Conservation (phyloP, 2,113 vertebrate genomes). For the Saguinus midas region DNA sequence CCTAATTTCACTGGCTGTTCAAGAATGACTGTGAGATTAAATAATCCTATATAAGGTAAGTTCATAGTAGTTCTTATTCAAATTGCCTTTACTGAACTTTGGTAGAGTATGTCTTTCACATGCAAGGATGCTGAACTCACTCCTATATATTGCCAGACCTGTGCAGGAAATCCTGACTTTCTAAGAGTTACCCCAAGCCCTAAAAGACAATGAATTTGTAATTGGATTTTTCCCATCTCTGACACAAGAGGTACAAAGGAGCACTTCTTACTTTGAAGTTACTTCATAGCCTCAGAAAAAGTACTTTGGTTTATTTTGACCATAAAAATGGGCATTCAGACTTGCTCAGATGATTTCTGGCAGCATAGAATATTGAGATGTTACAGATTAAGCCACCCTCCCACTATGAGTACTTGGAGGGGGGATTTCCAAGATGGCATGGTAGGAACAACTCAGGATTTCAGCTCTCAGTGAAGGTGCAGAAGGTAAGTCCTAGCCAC, state of each 20-base stretch:
- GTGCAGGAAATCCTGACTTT: background rate
- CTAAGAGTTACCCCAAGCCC: background rate
- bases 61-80: background rate
- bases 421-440: too few species aligned
- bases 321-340: background rate
- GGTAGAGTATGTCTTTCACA: background rate
- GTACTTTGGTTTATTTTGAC: background rate
- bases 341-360: background rate
- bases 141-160: background rate
- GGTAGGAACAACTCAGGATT: too few species aligned
- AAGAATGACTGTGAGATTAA: background rate
- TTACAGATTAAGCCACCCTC: background rate
- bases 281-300: background rate
- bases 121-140: background rate
- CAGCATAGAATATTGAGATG: background rate
- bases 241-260: background rate
- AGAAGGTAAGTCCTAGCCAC: too few species aligned
- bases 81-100: background rate
- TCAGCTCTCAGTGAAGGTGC: too few species aligned
- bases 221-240: background rate
- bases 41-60: background rate
- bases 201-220: background rate
- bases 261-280: background rate
- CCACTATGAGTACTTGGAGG: background rate
- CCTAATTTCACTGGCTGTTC: background rate